Base-by-base conservation (phyloP, 2,888 invertebrate genomes). In the Lasioglossum marginatum region DNA sequence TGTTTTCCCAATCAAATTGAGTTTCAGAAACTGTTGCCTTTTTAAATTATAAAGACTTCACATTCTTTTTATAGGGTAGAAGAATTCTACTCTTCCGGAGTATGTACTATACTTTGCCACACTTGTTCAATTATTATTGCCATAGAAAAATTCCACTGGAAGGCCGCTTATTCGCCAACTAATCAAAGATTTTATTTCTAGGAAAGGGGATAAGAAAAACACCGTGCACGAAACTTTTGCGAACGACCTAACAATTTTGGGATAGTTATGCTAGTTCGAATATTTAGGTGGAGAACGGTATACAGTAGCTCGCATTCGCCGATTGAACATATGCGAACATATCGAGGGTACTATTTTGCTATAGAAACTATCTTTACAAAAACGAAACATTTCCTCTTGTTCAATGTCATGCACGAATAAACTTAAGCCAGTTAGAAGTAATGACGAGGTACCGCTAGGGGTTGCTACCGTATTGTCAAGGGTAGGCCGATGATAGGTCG, bases 401-500 rank as follows among this genome's bases (percentile, higher is more conserved):
- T 81, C 76, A 79, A 70, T 72, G 70, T 57, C 81, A 75, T 74
- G 83, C 83, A 83, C 77, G 80, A 75, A 77, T 84, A 80, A 84
- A 87, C 76, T 87, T 84, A 72, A 83, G 81, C 83, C 80, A 77
- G 86, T 89, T 86, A 77, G 75, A 48, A 34, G 75, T 88, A 88
- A 90, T 88, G 77, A 90, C 81, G 83, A 84, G 70, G 82, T 86
- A 48, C 60, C 79, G 75, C 31, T 43, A 75, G 81, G 85, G 87
- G 83, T 82, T 76, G 83, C 74, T 77, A 70, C 37, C 70, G 45
- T 52, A 77, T 34, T 68, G 43, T 27, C 27, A 81, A 83, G 77
- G 83, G 75, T 83, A 86, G 89, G 75, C 82, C 89, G 89, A 90
- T 89, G 91, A 91, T 87, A 88, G 91, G 85, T 82, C 85, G 81